phyloP scores from a whole-genome alignment of 2,797 vertebrate genomes.

The Kryptopterus vitreolus region DNA sequence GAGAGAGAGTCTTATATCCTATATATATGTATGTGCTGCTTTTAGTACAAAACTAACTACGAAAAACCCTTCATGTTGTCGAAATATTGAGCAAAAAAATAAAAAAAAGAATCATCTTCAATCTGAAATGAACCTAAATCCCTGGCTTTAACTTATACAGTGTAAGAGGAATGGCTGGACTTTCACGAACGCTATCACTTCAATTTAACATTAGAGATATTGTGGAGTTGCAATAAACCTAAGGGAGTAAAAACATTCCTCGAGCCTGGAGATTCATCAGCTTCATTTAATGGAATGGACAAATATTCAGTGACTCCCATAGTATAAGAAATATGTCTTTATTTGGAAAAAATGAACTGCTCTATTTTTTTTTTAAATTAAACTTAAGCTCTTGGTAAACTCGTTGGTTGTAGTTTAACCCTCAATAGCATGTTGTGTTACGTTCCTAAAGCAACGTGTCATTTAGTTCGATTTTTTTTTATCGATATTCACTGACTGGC shows the following conservation, averaged over 20 bases:
- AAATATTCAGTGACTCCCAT: not conserved
- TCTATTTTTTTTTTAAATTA: not conserved
- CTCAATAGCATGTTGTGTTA: not conserved
- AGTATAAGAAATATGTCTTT: no score
- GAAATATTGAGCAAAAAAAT: not conserved
- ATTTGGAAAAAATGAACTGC: not conserved
- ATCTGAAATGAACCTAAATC: not conserved
- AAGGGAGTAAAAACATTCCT: conserved; percentile 6
- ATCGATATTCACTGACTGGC: not conserved
- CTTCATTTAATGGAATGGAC: no score
- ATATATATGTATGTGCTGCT: no score
- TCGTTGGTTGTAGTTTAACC: not conserved
- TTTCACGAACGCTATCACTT: not conserved
- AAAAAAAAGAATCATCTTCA: not conserved
- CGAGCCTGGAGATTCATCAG: not conserved
- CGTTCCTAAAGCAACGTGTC: not conserved
- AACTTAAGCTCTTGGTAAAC: not conserved
- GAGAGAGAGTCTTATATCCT: no score
- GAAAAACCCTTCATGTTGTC: not conserved
- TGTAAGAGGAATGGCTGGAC: not conserved
- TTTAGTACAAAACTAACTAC: not conserved
- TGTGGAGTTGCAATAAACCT: not conserved
- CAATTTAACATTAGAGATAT: not conserved
- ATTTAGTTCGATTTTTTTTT: not conserved
- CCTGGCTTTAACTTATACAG: not conserved